These are phyloP conservation scores for Tachyglossus aculeatus DNA, from an alignment of 2,797 vertebrate genomes.

Conservation along the genomic window DNA sequence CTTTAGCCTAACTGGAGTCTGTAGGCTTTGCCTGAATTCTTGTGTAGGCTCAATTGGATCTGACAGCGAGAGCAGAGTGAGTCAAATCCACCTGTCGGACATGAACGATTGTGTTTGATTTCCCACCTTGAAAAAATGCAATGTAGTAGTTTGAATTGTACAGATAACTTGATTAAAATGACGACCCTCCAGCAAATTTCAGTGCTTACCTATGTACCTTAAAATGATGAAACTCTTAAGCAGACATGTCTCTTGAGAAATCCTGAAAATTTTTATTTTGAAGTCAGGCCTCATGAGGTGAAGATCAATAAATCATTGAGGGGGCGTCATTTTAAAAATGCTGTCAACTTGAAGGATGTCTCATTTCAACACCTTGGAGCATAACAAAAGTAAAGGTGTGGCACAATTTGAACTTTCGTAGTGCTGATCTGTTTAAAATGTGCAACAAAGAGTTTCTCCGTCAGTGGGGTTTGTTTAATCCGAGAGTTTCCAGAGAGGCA, in stretches of 20 bases:
- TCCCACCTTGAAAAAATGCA: constrained; percentile 30
- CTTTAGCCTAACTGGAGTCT: background rate
- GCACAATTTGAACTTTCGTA: background rate
- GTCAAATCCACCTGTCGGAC: constrained; percentile 22
- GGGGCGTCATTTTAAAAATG: constrained; percentile 23
- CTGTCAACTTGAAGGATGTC: background rate
- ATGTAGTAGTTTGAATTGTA: constrained; percentile 22
- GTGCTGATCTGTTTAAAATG: constrained; percentile 9
- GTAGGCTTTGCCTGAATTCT: background rate
- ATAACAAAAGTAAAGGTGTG: background rate
- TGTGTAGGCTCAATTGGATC: constrained; percentile 1
- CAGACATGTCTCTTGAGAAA: constrained; percentile 17
- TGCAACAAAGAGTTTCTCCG: background rate
- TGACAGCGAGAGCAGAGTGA: constrained; percentile 13
- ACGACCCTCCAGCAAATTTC: constrained; percentile 26
- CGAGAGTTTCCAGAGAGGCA: background rate
- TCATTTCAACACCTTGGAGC: background rate
- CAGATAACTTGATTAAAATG: constrained; percentile 33
- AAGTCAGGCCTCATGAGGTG: background rate
- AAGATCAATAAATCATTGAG: constrained; percentile 15
- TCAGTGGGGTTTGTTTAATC: constrained; percentile 10
- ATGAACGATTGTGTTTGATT: constrained; percentile 11
- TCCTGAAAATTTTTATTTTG: constrained; percentile 28
- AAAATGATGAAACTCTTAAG: constrained; percentile 5
- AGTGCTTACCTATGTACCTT: constrained; percentile 25